Percentiles rank a stretch among this genome's conserved stretches.
Evolutionary conservation across 2,888 invertebrate species (phyloP).

Genomic region (Volucella zonaria): DNA sequence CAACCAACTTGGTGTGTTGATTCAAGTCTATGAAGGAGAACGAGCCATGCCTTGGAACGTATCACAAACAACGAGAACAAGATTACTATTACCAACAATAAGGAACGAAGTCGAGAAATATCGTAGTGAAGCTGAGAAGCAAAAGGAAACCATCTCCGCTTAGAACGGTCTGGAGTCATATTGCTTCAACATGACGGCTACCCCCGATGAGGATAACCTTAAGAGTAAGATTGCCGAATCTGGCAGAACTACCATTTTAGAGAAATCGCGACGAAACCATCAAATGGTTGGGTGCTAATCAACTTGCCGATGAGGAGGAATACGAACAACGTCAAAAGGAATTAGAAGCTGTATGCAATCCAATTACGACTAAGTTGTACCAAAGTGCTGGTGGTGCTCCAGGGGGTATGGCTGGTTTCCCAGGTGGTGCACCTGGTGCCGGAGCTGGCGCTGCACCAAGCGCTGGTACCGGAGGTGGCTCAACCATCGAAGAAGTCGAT

Average conservation of each 20-base stretch:
- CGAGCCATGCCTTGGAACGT: conserved; percentile 95
- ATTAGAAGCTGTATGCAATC: conserved; percentile 94
- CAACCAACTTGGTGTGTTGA: conserved; percentile 97
- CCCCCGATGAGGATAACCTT: conserved; percentile 96
- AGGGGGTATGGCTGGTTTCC: conserved; percentile 84
- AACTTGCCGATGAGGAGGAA: conserved; percentile 96
- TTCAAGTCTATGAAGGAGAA: conserved; percentile 95
- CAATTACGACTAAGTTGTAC: no score
- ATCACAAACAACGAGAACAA: conserved; percentile 96
- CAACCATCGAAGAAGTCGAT: conserved; percentile 96
- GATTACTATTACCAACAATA: conserved; percentile 96
- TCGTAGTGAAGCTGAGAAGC: conserved; percentile 92
- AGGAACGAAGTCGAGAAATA: conserved; percentile 97
- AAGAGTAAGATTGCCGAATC: conserved; percentile 94
- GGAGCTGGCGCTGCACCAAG: conserved; percentile 84
- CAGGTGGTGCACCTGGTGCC: conserved; percentile 83
- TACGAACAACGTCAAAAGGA: conserved; percentile 98
- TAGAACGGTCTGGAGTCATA: conserved; percentile 95
- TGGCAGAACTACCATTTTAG: conserved; percentile 91
- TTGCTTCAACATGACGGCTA: conserved; percentile 98
- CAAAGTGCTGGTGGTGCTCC: conserved; percentile 87
- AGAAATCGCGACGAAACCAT: conserved; percentile 95
- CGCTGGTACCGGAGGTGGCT: conserved; percentile 84
- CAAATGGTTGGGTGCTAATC: conserved; percentile 92
- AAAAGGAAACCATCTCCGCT: conserved; percentile 91